Conservation (phyloP, 2,888 invertebrate species). For the Selenia dentaria region DNA sequence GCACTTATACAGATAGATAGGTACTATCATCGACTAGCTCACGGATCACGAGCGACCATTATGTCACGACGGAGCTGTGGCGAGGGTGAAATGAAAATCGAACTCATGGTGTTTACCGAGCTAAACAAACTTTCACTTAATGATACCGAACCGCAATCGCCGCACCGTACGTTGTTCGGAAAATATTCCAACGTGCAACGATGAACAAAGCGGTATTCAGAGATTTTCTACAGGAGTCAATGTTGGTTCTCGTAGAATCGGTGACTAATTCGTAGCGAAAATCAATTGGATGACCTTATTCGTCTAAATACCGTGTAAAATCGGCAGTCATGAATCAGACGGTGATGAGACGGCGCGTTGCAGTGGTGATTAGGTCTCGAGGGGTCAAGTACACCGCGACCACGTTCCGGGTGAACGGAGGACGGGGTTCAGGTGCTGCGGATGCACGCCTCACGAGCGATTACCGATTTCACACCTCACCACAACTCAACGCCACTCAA, state of each 20-base stretch:
- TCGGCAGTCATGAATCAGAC: conserved; percentile 13
- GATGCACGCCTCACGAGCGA: conserved; percentile 10
- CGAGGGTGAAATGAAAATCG: conserved; percentile 21
- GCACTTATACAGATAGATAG: too few species aligned
- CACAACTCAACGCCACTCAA: neutral
- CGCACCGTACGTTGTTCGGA: conserved; percentile 9
- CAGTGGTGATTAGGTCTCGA: conserved; percentile 4
- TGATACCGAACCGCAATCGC: conserved; percentile 25
- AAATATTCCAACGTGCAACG: conserved; percentile 8
- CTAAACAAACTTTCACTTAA: conserved; percentile 31
- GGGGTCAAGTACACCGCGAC: conserved; percentile 21
- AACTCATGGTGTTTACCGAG: conserved; percentile 13
- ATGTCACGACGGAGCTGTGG: conserved; percentile 8
- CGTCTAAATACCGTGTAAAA: conserved; percentile 12
- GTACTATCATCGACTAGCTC: too few species aligned
- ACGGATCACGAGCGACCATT: neutral
- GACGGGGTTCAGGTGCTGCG: conserved; percentile 9
- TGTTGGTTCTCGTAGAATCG: neutral
- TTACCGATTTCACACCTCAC: conserved; percentile 15
- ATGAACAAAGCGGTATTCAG: neutral
- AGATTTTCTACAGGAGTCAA: neutral
- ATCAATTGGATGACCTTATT: conserved; percentile 10
- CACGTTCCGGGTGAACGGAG: conserved; percentile 14
- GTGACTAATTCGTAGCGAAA: conserved; percentile 4
- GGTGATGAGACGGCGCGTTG: neutral